Base-by-base conservation (phyloP, 2,113 vertebrate species). In the Ictalurus furcatus region DNA sequence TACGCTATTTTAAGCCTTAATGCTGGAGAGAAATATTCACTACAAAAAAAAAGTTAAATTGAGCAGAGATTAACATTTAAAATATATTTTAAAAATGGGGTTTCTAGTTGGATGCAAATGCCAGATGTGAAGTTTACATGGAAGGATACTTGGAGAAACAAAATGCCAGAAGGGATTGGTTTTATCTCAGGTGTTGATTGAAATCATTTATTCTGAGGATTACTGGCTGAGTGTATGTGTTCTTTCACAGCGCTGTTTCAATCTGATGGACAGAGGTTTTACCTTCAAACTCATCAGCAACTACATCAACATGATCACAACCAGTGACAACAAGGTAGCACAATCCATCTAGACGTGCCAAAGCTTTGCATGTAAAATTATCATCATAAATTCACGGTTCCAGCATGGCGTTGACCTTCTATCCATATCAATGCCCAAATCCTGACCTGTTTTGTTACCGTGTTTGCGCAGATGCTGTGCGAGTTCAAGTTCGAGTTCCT, bases 401-500 rank as follows among this genome's bases (percentile, higher is more conserved):
- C n/a, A 56, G 28, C 40, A 58, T 21, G 3, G 52, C 2, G 3
- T 11, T 9, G 34, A 16, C 11, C 65, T 44, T 71, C 25, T 63
- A 16, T 87, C 40, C 48, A 13, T 63, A n/a, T 44, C 37, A 0
- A 56, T 89, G 40, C 54, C 9, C 59, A 52, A 12, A 44, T 30
- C 30, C 30, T 85, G 61, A 28, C 40, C 58, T 8, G 21, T 11
- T 78, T 25, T 83, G 13, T 92, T 90, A 6, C 88, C 92, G 58
- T 90, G 95, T 96, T 92, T 71, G 73, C 23, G 6, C 92, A 99
- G 98, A 95, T 94, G 67, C 92, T 99, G 91, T 97, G 96, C 90
- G 97, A 98, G 90, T 96, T 97, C 92, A 99, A 99, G 92, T 99
- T 99, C 94, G 98, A 99, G 85, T 99, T 99, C 93, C 95, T 99